These are phyloP conservation scores for Eidolon helvum DNA, from an alignment of 2,113 vertebrate genomes.

Conservation along the genomic window DNA sequence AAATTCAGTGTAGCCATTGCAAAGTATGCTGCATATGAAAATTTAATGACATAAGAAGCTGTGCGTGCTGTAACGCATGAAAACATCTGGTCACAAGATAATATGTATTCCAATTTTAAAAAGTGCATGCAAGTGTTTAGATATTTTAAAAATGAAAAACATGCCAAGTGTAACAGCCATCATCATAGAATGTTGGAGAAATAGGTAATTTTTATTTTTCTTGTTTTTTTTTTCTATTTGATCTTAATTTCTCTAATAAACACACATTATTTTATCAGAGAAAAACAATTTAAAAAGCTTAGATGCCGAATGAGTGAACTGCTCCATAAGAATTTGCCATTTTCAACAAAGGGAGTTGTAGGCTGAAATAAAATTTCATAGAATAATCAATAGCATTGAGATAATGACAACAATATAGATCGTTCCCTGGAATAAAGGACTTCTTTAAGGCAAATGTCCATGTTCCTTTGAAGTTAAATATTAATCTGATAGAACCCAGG, in stretches of 20 bases:
- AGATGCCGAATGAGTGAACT: neutral
- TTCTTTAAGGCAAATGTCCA: slow-evolving; percentile 11
- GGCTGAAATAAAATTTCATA: neutral
- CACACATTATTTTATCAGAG: neutral
- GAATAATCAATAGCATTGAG: neutral
- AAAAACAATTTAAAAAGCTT: neutral
- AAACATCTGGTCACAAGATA: neutral
- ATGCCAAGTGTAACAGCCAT: neutral
- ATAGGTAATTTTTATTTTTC: neutral
- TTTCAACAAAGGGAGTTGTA: neutral
- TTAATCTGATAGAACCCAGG: neutral
- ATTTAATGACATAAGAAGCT: neutral
- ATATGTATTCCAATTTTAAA: neutral
- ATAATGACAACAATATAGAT: neutral
- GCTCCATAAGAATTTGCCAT: neutral
- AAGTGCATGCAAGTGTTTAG: neutral
- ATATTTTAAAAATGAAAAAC: neutral
- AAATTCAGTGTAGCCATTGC: neutral
- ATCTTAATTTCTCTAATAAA: slow-evolving; percentile 8
- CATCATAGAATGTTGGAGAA: neutral
- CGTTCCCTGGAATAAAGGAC: neutral
- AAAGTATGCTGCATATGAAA: neutral
- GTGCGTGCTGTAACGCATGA: neutral
- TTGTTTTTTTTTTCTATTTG: neutral
- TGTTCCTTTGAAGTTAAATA: slow-evolving; percentile 2